phyloP scores from a whole-genome alignment of 2,888 invertebrate genomes.

The Brachyopa scutellaris region DNA sequence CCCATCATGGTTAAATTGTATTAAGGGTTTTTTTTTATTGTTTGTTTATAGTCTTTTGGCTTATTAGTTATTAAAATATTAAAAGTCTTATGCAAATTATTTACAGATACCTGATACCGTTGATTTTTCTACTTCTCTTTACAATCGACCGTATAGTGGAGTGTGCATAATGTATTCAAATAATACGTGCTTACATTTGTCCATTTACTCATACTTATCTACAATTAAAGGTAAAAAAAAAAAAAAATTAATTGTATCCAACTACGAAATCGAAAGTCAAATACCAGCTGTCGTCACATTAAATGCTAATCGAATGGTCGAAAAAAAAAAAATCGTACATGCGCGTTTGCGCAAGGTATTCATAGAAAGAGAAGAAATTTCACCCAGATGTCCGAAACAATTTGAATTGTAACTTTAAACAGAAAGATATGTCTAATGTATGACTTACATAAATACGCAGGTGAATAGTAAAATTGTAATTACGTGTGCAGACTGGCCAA shows the following conservation, averaged over 20 bases:
- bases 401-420: conserved; percentile 36
- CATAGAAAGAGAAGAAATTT: conserved; percentile 28
- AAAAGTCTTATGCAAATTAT: too few species aligned
- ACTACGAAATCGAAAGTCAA: conserved; percentile 58
- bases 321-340: not conserved
- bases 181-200: conserved; percentile 45
- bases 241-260: conserved; percentile 1
- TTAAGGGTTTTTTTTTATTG: conserved; percentile 24
- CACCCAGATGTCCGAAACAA: conserved; percentile 25
- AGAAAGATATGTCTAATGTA: conserved; percentile 37
- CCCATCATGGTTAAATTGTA: conserved; percentile 18
- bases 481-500: conserved; percentile 46
- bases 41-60: conserved; percentile 31
- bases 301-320: conserved; percentile 17
- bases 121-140: not conserved
- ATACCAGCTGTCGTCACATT: conserved; percentile 54
- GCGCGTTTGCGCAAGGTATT: not conserved
- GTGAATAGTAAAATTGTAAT: conserved; percentile 44
- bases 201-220: conserved; percentile 7
- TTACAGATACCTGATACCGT: too few species aligned
- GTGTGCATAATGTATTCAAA: conserved; percentile 18
- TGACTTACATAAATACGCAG: not conserved
- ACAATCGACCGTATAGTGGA: conserved; percentile 18
- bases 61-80: conserved; percentile 7
- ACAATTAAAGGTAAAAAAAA: not conserved